Base-by-base conservation (phyloP, 2,113 vertebrate species). In the Chinchilla lanigera region DNA sequence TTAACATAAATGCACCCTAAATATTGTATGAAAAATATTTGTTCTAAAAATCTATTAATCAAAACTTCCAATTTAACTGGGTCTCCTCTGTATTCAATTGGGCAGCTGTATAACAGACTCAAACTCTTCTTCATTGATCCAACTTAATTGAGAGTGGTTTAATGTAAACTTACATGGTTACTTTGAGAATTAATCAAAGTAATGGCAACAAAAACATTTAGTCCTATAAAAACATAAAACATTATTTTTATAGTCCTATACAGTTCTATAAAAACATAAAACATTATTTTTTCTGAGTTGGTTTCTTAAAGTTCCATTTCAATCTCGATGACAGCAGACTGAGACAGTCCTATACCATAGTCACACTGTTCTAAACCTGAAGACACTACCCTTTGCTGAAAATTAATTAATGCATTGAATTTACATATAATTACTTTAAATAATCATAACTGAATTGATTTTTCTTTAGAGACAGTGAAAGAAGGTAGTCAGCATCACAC, bases 381-480 rank as follows among this genome's bases (percentile, higher is more conserved):
- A 93, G 44, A 13, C 16, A 50, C 0, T 71, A 33, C 4, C 3
- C 41, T 3, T 85, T 14, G 22, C 0, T 73, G 67, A 73, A 24
- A 75, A 80, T 61, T 84, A 96, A 77, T 50, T 41, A 91, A 50
- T 17, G 13, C 7, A 86, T 35, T 47, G 13, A 60, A 22, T 14
- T 71, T 83, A 30, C 44, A 77, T 33, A 47, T 10, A 17, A 30
- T 71, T 44, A 71, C 69, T 97, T 94, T 73, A 93, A 67, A 58
- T 78, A 41, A 77, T 52, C 33, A 24, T 56, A 94, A 83, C 7
- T 65, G 7, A 94, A 88, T 44, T 82, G 4, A 41, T 19, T 73
- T 47, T 86, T 61, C n/a, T 58, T 86, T 84, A 85, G 54, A 90
- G 47, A 33, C n/a, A 83, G 73, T 61, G 69, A 81, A 94, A 92